phyloP scores from a whole-genome alignment of 2,113 vertebrate species.

The Oreochromis spilurus region DNA sequence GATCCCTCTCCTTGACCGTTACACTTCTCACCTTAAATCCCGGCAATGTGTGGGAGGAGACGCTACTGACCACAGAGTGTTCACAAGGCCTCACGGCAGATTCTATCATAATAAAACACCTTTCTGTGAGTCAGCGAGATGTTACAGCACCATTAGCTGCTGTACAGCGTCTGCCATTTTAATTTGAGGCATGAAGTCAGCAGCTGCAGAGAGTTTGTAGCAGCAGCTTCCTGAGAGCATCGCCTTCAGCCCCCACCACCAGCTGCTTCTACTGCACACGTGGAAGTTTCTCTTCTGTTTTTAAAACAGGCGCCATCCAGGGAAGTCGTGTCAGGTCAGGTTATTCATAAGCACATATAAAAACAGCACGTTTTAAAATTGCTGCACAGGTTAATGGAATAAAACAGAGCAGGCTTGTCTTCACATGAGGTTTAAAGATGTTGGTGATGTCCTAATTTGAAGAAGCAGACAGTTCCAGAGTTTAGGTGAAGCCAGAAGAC shows the following conservation, averaged over 20 bases:
- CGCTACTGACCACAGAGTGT: neutral
- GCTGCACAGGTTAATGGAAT: neutral
- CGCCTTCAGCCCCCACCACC: neutral
- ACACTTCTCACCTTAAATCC: neutral
- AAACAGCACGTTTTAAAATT: neutral
- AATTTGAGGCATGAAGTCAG: neutral
- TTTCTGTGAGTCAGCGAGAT: rapidly evolving
- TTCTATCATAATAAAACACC: neutral
- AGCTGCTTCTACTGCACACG: neutral
- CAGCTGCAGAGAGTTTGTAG: neutral
- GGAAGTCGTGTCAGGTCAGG: neutral
- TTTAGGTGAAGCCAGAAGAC: neutral
- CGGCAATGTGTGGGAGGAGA: rapidly evolving
- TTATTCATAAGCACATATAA: rapidly evolving
- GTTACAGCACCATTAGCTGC: rapidly evolving
- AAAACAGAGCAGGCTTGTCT: neutral
- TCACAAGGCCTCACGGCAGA: rapidly evolving
- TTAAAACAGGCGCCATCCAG: neutral
- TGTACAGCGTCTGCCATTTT: neutral
- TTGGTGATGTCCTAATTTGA: neutral
- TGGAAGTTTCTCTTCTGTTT: neutral
- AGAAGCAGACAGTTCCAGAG: neutral
- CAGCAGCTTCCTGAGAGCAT: neutral
- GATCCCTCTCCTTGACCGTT: neutral
- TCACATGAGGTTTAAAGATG: neutral